These are phyloP conservation scores for Druceiella hillmani DNA, from an alignment of 2,888 invertebrate genomes.

Conservation along the genomic window DNA sequence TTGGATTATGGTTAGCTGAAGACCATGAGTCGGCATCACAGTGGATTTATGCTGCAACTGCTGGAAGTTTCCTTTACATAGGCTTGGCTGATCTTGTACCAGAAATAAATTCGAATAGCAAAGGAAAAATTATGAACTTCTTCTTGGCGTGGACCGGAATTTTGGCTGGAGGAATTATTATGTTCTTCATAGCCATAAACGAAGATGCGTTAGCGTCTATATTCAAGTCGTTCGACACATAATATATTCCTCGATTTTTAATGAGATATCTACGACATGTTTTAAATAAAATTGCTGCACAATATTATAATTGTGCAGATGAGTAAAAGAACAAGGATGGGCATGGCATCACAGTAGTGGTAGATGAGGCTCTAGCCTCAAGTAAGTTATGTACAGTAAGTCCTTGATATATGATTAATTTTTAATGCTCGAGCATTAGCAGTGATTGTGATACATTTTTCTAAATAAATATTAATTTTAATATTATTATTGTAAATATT, in stretches of 20 bases:
- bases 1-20: conserved; percentile 66
- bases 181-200: conserved; percentile 68
- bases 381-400: no score
- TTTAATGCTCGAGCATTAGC: no score
- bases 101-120: conserved; percentile 52
- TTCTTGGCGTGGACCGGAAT: conserved; percentile 63
- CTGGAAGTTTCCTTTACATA: conserved; percentile 76
- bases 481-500: no score
- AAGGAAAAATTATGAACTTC: conserved; percentile 49
- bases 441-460: no score
- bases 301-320: no score
- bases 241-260: conserved; percentile 2
- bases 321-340: no score
- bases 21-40: conserved; percentile 61
- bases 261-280: not conserved
- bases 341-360: no score
- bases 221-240: no score
- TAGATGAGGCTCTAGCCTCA: no score
- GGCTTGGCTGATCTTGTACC: conserved; percentile 74
- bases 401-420: no score
- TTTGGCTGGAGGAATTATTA: conserved; percentile 61
- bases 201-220: conserved; percentile 43
- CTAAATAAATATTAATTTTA: no score
- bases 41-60: conserved; percentile 76
- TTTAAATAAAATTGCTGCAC: not conserved